Conservation (phyloP, 2,113 vertebrate species). For the Marmota flaviventris region DNA sequence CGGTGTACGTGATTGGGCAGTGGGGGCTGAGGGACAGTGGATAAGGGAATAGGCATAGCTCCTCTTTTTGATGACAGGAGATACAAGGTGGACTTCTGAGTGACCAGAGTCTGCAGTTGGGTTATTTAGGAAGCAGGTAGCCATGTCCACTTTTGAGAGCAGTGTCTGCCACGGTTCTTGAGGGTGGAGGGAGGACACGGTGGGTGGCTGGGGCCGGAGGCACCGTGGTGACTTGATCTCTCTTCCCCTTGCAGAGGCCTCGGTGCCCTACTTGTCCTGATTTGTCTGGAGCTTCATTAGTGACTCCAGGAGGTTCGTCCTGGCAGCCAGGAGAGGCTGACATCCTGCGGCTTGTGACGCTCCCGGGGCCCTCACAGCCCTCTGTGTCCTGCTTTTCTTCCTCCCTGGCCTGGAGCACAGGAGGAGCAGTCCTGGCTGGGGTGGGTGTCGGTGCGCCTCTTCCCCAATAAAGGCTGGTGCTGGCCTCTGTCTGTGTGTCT, state of each 20-base stretch:
- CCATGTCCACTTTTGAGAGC: background rate
- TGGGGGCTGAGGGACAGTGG: background rate
- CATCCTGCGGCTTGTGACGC: background rate
- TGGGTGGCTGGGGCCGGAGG: background rate
- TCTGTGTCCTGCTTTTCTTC: background rate
- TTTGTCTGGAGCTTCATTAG: background rate
- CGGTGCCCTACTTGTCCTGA: background rate
- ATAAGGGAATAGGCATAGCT: background rate
- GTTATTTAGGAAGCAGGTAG: background rate
- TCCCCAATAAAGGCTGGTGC: slow-evolving; percentile 53
- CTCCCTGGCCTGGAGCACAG: background rate
- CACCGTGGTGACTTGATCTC: background rate
- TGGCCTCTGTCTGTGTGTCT: slow-evolving; percentile 15
- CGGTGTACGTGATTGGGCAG: background rate
- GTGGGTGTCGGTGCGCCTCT: background rate
- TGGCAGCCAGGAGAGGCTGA: background rate
- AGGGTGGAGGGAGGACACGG: background rate
- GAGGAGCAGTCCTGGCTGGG: background rate
- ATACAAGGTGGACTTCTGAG: background rate
- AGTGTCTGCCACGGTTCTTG: background rate
- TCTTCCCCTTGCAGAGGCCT: slow-evolving; percentile 63
- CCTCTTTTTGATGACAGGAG: background rate
- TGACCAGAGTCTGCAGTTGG: background rate
- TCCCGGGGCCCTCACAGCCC: too few species aligned
- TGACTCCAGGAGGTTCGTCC: background rate